Evolutionary conservation across 2,888 invertebrate genomes (phyloP).

Genomic region (Siphlonurus alternatus): DNA sequence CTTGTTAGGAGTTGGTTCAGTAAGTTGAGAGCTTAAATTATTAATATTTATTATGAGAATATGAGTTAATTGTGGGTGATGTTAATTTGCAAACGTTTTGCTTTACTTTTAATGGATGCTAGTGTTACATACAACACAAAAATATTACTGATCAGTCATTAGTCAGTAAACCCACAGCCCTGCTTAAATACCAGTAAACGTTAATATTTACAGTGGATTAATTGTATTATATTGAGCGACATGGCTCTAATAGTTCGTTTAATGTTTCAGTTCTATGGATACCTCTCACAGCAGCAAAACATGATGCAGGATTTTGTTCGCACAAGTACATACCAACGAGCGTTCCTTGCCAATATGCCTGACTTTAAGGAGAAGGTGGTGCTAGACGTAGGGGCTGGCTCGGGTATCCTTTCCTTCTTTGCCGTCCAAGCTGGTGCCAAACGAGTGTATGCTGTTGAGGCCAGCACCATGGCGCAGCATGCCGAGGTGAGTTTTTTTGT

Average conservation of each 20-base stretch:
- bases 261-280: conserved; percentile 74
- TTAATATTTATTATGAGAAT: too few relatives aligned
- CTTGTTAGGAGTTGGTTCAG: too few relatives aligned
- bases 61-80: too few relatives aligned
- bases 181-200: too few relatives aligned
- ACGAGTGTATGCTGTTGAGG: conserved; percentile 97
- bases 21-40: too few relatives aligned
- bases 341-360: conserved; percentile 79
- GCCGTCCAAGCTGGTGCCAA: conserved; percentile 94
- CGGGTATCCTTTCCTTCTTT: conserved; percentile 96
- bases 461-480: conserved; percentile 95
- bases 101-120: too few relatives aligned
- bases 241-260: neutral
- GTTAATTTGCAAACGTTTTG: too few relatives aligned
- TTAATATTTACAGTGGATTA: too few relatives aligned
- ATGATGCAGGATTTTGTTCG: conserved; percentile 99
- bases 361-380: conserved; percentile 91
- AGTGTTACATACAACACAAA: too few relatives aligned
- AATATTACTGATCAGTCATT: too few relatives aligned
- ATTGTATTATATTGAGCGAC: neutral
- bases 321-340: conserved; percentile 95
- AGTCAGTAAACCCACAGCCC: too few relatives aligned
- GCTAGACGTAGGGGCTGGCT: conserved; percentile 95
- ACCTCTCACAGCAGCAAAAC: conserved; percentile 97
- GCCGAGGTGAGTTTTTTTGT: conserved; percentile 43